A percentile compares a stretch with the other conserved stretches of the same genome.
phyloP scores from a whole-genome alignment of 2,888 invertebrate genomes.

The Pristionchus mayeri region DNA sequence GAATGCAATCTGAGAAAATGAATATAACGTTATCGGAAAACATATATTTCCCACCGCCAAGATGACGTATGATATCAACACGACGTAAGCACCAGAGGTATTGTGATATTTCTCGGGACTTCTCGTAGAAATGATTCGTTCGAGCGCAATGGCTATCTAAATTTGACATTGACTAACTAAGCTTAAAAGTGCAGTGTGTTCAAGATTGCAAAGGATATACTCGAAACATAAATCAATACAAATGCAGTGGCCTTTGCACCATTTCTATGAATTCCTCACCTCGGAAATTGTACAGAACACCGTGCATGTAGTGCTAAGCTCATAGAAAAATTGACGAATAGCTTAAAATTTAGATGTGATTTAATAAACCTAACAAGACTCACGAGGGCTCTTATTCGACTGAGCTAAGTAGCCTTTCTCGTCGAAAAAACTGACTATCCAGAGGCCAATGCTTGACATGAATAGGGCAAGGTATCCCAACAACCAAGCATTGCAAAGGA shows the following conservation, averaged over 20 bases:
- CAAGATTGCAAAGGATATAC: background rate
- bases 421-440: background rate
- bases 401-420: background rate
- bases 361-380: background rate
- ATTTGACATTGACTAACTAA: background rate
- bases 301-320: background rate
- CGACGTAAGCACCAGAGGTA: background rate
- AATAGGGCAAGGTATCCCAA: background rate
- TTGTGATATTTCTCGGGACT: background rate
- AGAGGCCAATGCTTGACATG: background rate
- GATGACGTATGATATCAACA: background rate
- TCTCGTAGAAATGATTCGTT: background rate
- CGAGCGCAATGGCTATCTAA: conserved; percentile 23
- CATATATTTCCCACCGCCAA: background rate
- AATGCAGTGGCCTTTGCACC: too few relatives aligned
- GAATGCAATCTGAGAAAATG: background rate
- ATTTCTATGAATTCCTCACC: too few relatives aligned
- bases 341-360: background rate
- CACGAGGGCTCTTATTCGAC: conserved; percentile 18
- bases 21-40: background rate
- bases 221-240: background rate
- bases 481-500: background rate
- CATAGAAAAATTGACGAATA: background rate
- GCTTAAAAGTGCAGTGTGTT: background rate
- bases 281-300: background rate